These are phyloP conservation scores for Scaptomyza tumidula DNA, from an alignment of 2,888 invertebrate genomes.

Conservation along the genomic window DNA sequence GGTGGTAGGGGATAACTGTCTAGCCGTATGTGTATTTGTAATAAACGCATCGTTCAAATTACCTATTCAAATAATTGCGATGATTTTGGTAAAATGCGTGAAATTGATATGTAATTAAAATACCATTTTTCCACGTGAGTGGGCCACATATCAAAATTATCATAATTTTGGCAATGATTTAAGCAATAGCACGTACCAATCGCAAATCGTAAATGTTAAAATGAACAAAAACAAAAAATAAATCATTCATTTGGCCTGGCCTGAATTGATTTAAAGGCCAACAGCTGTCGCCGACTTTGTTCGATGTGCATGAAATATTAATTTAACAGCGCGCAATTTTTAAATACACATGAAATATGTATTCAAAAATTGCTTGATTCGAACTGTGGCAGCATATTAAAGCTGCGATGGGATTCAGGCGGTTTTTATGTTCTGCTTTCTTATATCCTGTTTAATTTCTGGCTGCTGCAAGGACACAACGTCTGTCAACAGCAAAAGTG, in stretches of 20 bases:
- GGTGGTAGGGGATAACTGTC: not conserved
- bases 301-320: conserved; percentile 66
- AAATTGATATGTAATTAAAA: conserved; percentile 76
- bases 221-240: conserved; percentile 1
- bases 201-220: not conserved
- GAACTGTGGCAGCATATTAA: conserved; percentile 34
- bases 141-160: conserved; percentile 40
- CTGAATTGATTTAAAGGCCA: conserved; percentile 25
- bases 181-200: conserved; percentile 34
- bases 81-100: conserved; percentile 66
- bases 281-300: conserved; percentile 52
- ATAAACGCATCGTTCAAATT: conserved; percentile 70
- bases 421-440: conserved; percentile 2
- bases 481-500: conserved; percentile 42
- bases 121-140: conserved; percentile 64
- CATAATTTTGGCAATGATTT: conserved; percentile 41
- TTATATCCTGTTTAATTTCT: conserved; percentile 67
- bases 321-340: conserved; percentile 42
- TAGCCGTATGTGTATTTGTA: conserved; percentile 42
- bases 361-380: conserved; percentile 27
- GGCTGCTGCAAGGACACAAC: conserved; percentile 59
- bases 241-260: conserved; percentile 10
- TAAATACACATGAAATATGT: conserved; percentile 17
- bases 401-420: conserved; percentile 11
- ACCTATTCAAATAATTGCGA: conserved; percentile 54